phyloP scores from a whole-genome alignment of 2,113 vertebrate species.

The Sciurus niger region DNA sequence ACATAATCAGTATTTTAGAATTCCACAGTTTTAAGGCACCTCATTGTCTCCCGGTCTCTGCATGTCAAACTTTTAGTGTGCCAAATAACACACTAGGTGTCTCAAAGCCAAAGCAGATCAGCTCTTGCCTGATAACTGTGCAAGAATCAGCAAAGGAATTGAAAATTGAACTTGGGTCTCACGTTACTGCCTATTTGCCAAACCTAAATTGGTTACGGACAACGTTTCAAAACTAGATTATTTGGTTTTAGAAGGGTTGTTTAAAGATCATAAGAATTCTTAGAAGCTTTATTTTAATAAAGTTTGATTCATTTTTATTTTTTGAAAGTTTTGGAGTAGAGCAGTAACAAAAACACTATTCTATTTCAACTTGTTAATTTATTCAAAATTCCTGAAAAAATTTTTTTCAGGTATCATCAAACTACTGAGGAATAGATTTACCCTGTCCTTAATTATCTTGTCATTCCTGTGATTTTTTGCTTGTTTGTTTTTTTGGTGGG shows the following conservation, averaged over 20 bases:
- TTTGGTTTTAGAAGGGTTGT: conserved; percentile 17
- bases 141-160: conserved; percentile 49
- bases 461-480: not conserved
- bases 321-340: not conserved
- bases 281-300: not conserved
- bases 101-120: conserved; percentile 14
- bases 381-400: not conserved
- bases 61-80: not conserved
- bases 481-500: not conserved
- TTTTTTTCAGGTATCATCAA: not conserved
- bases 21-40: not conserved
- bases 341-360: not conserved
- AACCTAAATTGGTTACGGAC: not conserved
- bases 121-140: not conserved
- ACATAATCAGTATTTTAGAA: not conserved
- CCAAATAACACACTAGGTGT: not conserved
- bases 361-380: not conserved
- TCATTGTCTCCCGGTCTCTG: not conserved
- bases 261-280: not conserved
- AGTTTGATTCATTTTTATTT: not conserved
- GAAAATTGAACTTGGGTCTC: not conserved
- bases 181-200: conserved; percentile 33
- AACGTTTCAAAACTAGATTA: not conserved
- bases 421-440: not conserved
- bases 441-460: conserved; percentile 21